Conservation (phyloP, 2,888 invertebrate species). For the Archips crataeganus region DNA sequence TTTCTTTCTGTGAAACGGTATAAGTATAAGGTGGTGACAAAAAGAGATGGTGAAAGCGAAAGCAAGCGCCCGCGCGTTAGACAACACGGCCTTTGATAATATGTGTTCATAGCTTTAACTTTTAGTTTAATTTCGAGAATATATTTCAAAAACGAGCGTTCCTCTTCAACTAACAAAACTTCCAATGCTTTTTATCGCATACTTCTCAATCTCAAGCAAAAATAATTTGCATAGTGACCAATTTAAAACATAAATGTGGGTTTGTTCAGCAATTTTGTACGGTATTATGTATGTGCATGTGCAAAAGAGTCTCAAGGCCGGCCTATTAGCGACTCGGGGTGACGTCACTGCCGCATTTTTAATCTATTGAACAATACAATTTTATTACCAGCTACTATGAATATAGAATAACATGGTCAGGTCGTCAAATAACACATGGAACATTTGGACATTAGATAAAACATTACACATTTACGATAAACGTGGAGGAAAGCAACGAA, state of each 20-base stretch:
- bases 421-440: background rate
- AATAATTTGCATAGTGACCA: slow-evolving; percentile 10
- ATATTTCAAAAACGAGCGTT: background rate
- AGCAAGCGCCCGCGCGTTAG: too few relatives aligned
- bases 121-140: too few relatives aligned
- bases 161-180: background rate
- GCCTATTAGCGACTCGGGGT: slow-evolving; percentile 55
- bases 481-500: background rate
- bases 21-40: too few relatives aligned
- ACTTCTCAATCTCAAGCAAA: background rate
- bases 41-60: too few relatives aligned
- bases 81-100: too few relatives aligned
- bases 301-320: slow-evolving; percentile 54
- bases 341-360: slow-evolving; percentile 61
- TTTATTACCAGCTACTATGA: slow-evolving; percentile 13
- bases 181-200: background rate
- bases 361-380: slow-evolving; percentile 46
- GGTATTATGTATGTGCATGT: slow-evolving; percentile 12
- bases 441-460: background rate
- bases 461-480: background rate
- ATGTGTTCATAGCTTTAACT: too few relatives aligned
- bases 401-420: background rate
- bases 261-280: slow-evolving; percentile 15
- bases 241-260: slow-evolving; percentile 13
- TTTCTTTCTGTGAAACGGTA: too few relatives aligned